Conservation (phyloP, 1,140 invertebrate species). For the Hypothenemus hampei region DNA sequence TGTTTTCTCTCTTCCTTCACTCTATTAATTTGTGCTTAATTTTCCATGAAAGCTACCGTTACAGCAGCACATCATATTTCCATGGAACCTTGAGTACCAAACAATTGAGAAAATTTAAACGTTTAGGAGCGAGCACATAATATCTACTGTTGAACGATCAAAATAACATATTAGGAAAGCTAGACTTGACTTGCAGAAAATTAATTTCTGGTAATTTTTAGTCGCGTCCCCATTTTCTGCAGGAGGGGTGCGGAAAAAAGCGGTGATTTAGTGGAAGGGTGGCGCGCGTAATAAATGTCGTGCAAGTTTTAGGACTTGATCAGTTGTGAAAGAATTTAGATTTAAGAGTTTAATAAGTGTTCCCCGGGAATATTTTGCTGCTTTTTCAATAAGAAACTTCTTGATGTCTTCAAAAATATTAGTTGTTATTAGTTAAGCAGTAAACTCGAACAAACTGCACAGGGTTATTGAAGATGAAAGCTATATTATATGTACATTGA, state of each 20-base stretch:
- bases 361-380: constrained; percentile 22
- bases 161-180: neutral
- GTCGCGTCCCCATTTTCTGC: constrained; percentile 8
- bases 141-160: neutral
- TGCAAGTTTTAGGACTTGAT: constrained; percentile 36
- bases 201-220: constrained; percentile 36
- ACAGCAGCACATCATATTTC: no score
- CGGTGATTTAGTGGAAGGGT: constrained; percentile 34
- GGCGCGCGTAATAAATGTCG: constrained; percentile 37
- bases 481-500: no score
- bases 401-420: no score
- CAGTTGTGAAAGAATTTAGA: constrained; percentile 36
- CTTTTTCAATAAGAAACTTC: constrained; percentile 24
- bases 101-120: neutral
- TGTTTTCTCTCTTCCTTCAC: no score
- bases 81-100: no score
- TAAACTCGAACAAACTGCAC: no score
- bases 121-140: neutral
- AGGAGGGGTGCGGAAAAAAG: constrained; percentile 25
- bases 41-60: no score
- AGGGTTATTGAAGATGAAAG: no score
- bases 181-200: constrained; percentile 25
- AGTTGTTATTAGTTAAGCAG: no score
- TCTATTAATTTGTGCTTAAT: no score
- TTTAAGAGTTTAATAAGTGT: constrained; percentile 38